Conservation (phyloP, 2,888 invertebrate genomes). For the Rhaphigaster nebulosa region DNA sequence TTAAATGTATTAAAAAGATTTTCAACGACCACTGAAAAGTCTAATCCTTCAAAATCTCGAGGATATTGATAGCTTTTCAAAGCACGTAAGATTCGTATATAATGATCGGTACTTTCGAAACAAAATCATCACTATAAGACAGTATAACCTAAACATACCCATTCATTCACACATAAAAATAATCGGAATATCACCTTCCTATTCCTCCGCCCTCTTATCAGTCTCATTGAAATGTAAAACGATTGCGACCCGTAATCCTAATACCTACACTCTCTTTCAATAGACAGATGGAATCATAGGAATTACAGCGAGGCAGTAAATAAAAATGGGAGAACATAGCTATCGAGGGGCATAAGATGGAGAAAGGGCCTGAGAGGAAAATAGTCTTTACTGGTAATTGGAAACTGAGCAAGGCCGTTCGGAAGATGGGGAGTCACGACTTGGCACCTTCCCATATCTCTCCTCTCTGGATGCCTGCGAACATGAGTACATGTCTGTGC, state of each 20-base stretch:
- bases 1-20: neutral
- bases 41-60: neutral
- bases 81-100: neutral
- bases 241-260: neutral
- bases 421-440: neutral
- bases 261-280: neutral
- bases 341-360: neutral
- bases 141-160: neutral
- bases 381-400: constrained; percentile 14
- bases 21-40: neutral
- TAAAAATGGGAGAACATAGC: neutral
- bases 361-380: neutral
- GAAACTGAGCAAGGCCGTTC: neutral
- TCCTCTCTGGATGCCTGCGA: neutral
- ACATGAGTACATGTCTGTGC: neutral
- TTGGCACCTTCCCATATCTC: constrained; percentile 26
- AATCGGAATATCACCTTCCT: neutral
- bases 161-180: neutral
- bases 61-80: neutral
- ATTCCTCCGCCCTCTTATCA: neutral
- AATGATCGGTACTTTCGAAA: neutral
- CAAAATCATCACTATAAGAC: neutral
- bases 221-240: constrained; percentile 18
- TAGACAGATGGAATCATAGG: neutral
- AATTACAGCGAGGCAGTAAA: neutral